A percentile compares a stretch with the other conserved stretches of the same genome.
phyloP scores from a whole-genome alignment of 2,797 vertebrate genomes.

The Pseudopleuronectes americanus region DNA sequence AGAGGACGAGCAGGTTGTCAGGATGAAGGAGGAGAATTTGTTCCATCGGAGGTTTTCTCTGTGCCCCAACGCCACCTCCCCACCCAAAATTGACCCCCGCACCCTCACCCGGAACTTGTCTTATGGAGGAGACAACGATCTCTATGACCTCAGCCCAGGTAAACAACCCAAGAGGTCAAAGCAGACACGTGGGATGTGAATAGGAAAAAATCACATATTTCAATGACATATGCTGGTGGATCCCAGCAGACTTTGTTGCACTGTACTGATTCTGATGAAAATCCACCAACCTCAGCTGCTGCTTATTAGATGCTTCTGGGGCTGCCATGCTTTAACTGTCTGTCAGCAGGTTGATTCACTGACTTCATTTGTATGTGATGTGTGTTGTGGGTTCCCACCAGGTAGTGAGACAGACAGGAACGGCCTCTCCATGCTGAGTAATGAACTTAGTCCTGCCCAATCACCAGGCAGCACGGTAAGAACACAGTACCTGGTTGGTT shows the following conservation, averaged over 20 bases:
- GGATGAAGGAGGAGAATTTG: conserved; percentile 98
- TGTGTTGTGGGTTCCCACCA: conserved; percentile 82
- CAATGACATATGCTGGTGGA: background rate
- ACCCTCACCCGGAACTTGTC: conserved; percentile 89
- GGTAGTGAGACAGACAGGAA: conserved; percentile 91
- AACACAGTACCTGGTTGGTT: conserved; percentile 68
- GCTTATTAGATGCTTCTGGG: conserved; percentile 46
- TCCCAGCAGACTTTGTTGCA: conserved; percentile 3
- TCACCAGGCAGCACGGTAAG: conserved; percentile 91
- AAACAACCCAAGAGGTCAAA: conserved; percentile 31
- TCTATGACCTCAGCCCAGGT: conserved; percentile 91
- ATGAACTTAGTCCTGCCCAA: conserved; percentile 91
- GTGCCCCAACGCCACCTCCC: conserved; percentile 88
- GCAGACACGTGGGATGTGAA: background rate
- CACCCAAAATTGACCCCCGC: conserved; percentile 91
- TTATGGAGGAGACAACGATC: conserved; percentile 89
- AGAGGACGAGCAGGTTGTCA: conserved; percentile 86
- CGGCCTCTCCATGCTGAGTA: conserved; percentile 81
- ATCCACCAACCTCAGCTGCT: conserved; percentile 44
- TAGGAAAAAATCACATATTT: conserved; percentile 5
- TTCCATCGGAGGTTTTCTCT: conserved; percentile 93
- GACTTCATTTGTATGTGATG: conserved; percentile 72
- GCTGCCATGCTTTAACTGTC: conserved; percentile 61
- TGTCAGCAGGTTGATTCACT: conserved; percentile 56
- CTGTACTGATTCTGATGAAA: conserved; percentile 21